Conservation (phyloP, 2,888 invertebrate genomes). For the Sminthurides aquaticus region DNA sequence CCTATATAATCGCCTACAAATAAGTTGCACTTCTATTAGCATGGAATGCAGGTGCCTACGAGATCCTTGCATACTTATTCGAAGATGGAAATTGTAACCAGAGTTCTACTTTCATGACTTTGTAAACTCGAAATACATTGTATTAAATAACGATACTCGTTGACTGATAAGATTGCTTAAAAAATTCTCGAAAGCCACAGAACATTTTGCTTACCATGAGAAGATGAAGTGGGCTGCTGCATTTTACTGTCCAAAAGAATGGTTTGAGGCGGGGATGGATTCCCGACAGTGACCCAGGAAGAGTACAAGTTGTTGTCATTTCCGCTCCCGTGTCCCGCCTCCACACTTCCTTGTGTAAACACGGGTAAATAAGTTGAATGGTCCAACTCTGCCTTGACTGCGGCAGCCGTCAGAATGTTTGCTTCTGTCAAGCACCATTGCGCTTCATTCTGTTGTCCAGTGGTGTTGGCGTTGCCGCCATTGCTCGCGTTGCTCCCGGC, state of each 20-base stretch:
- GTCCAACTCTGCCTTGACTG: conserved; percentile 38
- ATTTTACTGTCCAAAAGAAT: conserved; percentile 12
- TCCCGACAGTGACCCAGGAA: conserved; percentile 13
- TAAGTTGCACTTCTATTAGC: too few relatives aligned
- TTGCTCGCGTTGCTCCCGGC: not conserved
- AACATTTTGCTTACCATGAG: conserved; percentile 29
- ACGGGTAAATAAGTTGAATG: conserved; percentile 32
- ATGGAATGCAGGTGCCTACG: too few relatives aligned
- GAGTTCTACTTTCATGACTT: too few relatives aligned
- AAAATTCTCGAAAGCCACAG: not conserved
- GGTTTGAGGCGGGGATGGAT: conserved; percentile 13
- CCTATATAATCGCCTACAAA: too few relatives aligned
- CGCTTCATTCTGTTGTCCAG: not conserved
- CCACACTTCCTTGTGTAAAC: conserved; percentile 16
- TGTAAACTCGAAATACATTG: not conserved
- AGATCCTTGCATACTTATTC: too few relatives aligned
- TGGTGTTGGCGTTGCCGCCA: not conserved
- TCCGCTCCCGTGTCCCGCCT: conserved; percentile 18
- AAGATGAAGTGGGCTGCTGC: conserved; percentile 35
- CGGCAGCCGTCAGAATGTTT: conserved; percentile 32
- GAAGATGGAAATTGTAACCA: too few relatives aligned
- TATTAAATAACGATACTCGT: not conserved
- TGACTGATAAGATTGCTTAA: not conserved
- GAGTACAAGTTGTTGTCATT: conserved; percentile 22
- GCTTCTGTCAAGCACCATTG: conserved; percentile 18